These are phyloP conservation scores for Orchestes rusci DNA, from an alignment of 2,888 invertebrate genomes.

Conservation along the genomic window DNA sequence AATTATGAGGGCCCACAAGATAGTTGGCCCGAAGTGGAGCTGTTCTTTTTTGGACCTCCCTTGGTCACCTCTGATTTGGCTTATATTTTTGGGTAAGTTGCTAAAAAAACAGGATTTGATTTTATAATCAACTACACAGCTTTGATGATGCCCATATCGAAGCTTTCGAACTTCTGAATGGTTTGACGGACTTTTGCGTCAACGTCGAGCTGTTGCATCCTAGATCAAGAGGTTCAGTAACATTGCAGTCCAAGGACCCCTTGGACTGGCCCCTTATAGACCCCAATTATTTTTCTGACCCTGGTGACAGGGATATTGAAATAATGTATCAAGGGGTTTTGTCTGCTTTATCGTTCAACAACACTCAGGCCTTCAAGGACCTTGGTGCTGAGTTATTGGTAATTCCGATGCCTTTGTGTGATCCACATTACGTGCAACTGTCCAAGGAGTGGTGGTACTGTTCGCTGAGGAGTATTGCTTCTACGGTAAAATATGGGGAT, in stretches of 20 bases:
- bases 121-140: conserved; percentile 2
- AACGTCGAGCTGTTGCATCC: conserved; percentile 14
- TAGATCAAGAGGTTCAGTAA: conserved; percentile 13
- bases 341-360: conserved; percentile 8
- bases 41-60: conserved; percentile 14
- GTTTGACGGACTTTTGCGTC: conserved; percentile 10
- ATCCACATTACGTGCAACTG: conserved; percentile 7
- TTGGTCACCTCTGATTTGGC: conserved; percentile 11
- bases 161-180: conserved; percentile 8
- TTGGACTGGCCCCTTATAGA: conserved; percentile 14
- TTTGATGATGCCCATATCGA: conserved; percentile 12
- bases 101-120: background rate
- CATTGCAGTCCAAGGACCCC: conserved; percentile 13
- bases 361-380: conserved; percentile 10
- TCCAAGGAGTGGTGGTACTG: conserved; percentile 20
- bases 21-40: conserved; percentile 10
- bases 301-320: conserved; percentile 14
- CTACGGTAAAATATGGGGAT: conserved; percentile 11
- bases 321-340: conserved; percentile 13
- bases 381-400: conserved; percentile 5
- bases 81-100: conserved; percentile 11
- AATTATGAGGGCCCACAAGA: conserved; percentile 11
- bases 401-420: conserved; percentile 10
- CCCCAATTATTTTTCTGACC: conserved; percentile 15
- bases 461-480: conserved; percentile 14